Evolutionary conservation across 2,113 vertebrate genomes (phyloP), one percentile per base, ranked within the genome.

Genomic region (Amia ocellicauda): DNA sequence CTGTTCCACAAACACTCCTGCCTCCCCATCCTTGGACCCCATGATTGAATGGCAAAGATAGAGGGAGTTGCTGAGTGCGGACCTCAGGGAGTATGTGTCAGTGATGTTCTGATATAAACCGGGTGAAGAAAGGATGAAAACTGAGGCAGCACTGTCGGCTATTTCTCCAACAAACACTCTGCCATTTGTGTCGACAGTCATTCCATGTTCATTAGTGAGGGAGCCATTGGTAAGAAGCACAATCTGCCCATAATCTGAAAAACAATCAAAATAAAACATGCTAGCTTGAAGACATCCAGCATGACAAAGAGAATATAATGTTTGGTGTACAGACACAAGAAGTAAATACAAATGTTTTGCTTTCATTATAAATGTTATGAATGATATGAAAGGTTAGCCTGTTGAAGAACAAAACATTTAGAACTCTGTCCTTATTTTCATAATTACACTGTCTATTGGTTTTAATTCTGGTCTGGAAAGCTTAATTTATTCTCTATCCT

Each of bases 71-170:
- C 41, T 47, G 22, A 51, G 28, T 58, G 28, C 27, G 10, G 42
- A 66, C 55, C n/a, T 47, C 1, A 58, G n/a, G 10, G 54, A 58
- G n/a, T n/a, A 20, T 1, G 63, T 58, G 24, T 29, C 42, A 14
- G 1, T 14, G 14, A 66, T 45, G 31, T 57, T 57, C 27, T 58
- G 55, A 29, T 66, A 58, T 4, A 53, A 29, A 14, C 55, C 43
- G 3, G 63, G 55, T 42, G 45, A 41, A 3, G 23, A 27, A 14
- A 64, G 31, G 17, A 3, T 22, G 40, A 43, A 43, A 27, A 45
- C 36, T 1, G 31, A 47, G 13, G 31, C 49, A 10, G 42, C 20
- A 23, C 23, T 16, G 24, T 45, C 58, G 3, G 27, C 43, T 23
- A 23, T 24, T 19, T 24, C 17, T 16, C 23, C 26, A 7, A 57